Conservation (phyloP, 1,140 invertebrate species). For the Drosophila equinoxialis region DNA sequence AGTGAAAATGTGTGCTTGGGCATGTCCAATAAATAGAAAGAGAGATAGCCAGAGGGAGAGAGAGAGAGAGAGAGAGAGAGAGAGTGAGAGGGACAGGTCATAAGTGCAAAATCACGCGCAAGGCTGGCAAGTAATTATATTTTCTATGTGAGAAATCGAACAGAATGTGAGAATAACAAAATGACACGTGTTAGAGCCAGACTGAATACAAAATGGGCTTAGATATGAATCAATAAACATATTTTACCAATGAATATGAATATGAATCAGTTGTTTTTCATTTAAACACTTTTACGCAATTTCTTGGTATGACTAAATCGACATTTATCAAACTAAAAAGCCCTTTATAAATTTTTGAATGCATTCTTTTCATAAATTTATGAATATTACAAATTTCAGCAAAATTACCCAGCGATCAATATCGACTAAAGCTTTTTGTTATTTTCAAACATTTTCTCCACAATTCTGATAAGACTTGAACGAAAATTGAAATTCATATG, state of each 20-base stretch:
- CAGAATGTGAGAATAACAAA: constrained; percentile 46
- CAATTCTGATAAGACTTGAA: neutral
- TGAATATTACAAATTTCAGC: too few species aligned
- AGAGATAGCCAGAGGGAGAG: constrained; percentile 48
- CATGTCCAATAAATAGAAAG: neutral
- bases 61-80: neutral
- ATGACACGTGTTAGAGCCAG: constrained; percentile 57
- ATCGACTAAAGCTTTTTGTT: too few species aligned
- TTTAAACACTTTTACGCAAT: too few species aligned
- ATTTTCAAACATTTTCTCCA: neutral
- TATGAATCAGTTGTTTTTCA: neutral
- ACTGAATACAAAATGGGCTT: constrained; percentile 37
- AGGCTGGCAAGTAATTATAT: constrained; percentile 44
- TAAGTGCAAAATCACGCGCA: constrained; percentile 5
- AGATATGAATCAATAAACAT: constrained; percentile 5
- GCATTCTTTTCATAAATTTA: too few species aligned
- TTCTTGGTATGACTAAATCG: neutral
- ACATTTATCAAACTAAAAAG: neutral
- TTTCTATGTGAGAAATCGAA: constrained; percentile 49
- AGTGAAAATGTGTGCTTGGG: constrained; percentile 54
- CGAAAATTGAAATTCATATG: neutral
- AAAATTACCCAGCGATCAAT: too few species aligned
- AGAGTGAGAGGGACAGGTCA: constrained; percentile 30
- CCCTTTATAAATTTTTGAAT: too few species aligned
- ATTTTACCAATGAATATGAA: neutral